phyloP scores from a whole-genome alignment of 2,797 vertebrate species.

The Onychomys leucogaster region DNA sequence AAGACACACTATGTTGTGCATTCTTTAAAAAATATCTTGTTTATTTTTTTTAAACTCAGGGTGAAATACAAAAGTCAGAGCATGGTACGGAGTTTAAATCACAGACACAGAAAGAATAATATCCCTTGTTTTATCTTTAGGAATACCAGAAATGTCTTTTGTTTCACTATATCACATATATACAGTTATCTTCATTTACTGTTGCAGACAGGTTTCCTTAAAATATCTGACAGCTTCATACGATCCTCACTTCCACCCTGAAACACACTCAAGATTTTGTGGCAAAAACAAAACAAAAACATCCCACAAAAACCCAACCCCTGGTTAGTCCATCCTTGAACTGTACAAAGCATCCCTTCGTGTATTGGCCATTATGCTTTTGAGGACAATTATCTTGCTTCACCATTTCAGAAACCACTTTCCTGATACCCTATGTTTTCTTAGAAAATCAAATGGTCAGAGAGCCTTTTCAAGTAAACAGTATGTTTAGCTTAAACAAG shows the following conservation, averaged over 20 bases:
- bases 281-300: conserved; percentile 19
- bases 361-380: conserved; percentile 21
- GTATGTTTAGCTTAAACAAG: conserved; percentile 76
- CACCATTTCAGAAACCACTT: conserved; percentile 39
- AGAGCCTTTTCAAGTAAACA: conserved; percentile 78
- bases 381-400: conserved; percentile 48
- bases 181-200: conserved; percentile 77
- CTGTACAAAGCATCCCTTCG: conserved; percentile 58
- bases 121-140: conserved; percentile 74
- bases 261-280: conserved; percentile 70
- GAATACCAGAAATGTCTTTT: conserved; percentile 77
- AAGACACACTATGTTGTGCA: conserved; percentile 74
- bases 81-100: conserved; percentile 75
- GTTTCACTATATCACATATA: conserved; percentile 78
- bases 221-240: conserved; percentile 72
- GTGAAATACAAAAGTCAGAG: conserved; percentile 83
- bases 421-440: conserved; percentile 54
- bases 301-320: conserved; percentile 1
- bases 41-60: conserved; percentile 80
- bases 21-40: conserved; percentile 82
- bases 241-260: conserved; percentile 65
- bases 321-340: conserved; percentile 62
- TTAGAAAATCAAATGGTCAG: conserved; percentile 73
- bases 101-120: conserved; percentile 80
- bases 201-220: conserved; percentile 66